These are phyloP conservation scores for Thomomys bottae DNA, from an alignment of 2,113 vertebrate species.

Conservation along the genomic window DNA sequence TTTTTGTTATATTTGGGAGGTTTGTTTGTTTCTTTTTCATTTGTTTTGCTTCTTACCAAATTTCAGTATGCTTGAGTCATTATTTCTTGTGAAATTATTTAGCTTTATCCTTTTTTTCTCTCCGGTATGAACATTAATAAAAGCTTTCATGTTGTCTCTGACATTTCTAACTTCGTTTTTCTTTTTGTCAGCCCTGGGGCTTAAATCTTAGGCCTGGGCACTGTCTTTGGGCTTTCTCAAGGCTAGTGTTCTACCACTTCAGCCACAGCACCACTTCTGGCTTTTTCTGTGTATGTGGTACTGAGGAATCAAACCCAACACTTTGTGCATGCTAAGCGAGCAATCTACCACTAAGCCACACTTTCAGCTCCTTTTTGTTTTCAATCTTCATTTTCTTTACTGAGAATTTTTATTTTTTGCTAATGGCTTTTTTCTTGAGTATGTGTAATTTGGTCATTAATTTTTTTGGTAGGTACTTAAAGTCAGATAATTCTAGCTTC, in stretches of 20 bases:
- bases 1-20: too few species aligned
- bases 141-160: background rate
- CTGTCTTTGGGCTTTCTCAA: too few species aligned
- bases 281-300: too few species aligned
- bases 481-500: background rate
- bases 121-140: background rate
- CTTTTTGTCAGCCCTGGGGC: too few species aligned
- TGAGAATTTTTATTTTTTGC: background rate
- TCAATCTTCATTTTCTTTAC: background rate
- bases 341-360: too few species aligned
- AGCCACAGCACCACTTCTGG: too few species aligned
- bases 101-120: background rate
- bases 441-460: background rate
- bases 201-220: background rate
- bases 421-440: background rate
- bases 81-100: slow-evolving; percentile 22
- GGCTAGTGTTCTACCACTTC: too few species aligned
- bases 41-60: too few species aligned
- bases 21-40: too few species aligned
- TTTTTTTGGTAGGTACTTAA: slow-evolving; percentile 5
- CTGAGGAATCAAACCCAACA: too few species aligned
- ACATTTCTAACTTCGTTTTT: background rate
- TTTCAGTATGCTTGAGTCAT: background rate
- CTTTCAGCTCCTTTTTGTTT: slow-evolving; percentile 17
- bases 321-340: too few species aligned